Percentiles rank a stretch among this genome's conserved stretches.
phyloP scores from a whole-genome alignment of 2,888 invertebrate species.

The Meghimatium bilineatum region DNA sequence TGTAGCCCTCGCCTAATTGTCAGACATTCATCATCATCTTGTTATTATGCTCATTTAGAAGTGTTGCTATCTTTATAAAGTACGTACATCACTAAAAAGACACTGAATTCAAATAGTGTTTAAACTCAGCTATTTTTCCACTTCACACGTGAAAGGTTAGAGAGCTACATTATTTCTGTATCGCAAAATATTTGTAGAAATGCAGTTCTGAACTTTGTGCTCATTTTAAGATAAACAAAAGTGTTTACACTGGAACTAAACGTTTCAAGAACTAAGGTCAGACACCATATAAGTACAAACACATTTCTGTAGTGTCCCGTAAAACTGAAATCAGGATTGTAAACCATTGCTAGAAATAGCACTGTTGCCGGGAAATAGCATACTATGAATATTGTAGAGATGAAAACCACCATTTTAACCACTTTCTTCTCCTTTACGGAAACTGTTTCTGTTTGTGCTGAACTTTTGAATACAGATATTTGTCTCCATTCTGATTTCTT shows the following conservation, averaged over 20 bases:
- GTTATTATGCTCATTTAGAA: too few species aligned
- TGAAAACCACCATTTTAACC: constrained; percentile 14
- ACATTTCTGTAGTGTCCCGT: constrained; percentile 8
- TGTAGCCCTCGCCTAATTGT: too few species aligned
- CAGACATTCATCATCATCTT: too few species aligned
- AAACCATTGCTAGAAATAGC: neutral
- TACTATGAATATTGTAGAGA: constrained; percentile 21
- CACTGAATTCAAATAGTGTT: too few species aligned
- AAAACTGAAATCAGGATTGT: constrained; percentile 14
- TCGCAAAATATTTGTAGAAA: neutral
- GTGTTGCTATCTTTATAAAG: too few species aligned
- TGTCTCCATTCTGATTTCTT: constrained; percentile 33
- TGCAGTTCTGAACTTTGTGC: constrained; percentile 3
- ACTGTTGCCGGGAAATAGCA: constrained; percentile 6
- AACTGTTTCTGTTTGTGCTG: neutral
- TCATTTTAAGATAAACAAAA: constrained; percentile 33
- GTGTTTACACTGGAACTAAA: constrained; percentile 15
- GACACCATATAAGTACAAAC: neutral
- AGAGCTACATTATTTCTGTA: too few species aligned
- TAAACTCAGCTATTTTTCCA: too few species aligned
- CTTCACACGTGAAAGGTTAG: too few species aligned
- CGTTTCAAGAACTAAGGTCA: constrained; percentile 1
- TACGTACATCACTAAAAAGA: too few species aligned
- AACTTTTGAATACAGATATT: neutral
- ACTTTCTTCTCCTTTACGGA: constrained; percentile 13